Conservation (phyloP, 2,797 vertebrate genomes). For the Avahi laniger region DNA sequence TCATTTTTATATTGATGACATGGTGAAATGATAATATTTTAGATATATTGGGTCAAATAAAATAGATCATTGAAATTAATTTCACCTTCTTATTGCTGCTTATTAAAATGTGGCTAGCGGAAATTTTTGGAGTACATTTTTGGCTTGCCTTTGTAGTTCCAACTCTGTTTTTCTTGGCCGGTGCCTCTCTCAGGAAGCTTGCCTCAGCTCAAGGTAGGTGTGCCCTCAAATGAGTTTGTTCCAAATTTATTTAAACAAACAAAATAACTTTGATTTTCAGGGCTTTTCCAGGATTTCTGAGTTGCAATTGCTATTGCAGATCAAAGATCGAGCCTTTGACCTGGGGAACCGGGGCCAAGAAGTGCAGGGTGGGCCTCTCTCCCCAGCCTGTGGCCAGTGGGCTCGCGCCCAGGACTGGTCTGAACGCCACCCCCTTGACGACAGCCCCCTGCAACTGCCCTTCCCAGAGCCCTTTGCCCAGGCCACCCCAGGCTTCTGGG, state of each 20-base stretch:
- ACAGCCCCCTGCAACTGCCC: background rate
- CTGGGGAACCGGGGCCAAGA: background rate
- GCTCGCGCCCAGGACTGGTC: background rate
- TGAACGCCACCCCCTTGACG: accelerated
- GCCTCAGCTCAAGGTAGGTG: background rate
- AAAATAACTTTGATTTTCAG: background rate
- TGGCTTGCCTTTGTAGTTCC: background rate
- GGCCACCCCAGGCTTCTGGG: background rate
- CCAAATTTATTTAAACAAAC: background rate
- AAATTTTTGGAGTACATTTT: background rate
- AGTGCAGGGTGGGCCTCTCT: background rate
- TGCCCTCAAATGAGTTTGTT: background rate
- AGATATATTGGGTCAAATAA: background rate
- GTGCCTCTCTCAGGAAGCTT: background rate
- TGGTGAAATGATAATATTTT: background rate
- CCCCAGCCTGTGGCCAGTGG: background rate
- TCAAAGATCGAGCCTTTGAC: background rate
- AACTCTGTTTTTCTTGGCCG: background rate
- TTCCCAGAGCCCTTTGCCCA: background rate
- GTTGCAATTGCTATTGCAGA: background rate
- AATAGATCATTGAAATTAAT: background rate
- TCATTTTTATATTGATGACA: background rate
- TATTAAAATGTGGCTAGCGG: background rate
- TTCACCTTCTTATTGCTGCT: background rate
- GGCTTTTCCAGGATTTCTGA: background rate